Conservation (phyloP, 1,140 invertebrate genomes). For the Telenomus remus region DNA sequence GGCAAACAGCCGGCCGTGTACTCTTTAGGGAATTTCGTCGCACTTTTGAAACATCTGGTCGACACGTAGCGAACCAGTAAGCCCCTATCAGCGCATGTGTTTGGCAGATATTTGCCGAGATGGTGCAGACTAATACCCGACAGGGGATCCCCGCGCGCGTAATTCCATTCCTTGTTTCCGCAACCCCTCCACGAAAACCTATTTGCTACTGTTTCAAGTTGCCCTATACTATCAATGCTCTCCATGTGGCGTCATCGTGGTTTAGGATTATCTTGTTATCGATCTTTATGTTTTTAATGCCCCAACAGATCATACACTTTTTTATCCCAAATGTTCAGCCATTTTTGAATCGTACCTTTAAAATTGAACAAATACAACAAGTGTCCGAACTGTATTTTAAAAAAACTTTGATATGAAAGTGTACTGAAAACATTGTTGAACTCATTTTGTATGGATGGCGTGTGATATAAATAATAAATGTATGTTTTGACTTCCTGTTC, state of each 20-base stretch:
- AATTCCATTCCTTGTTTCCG: constrained; percentile 42
- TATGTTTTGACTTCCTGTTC: constrained; percentile 26
- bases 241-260: constrained; percentile 20
- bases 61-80: constrained; percentile 59
- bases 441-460: constrained; percentile 3
- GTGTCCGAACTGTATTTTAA: too few relatives aligned
- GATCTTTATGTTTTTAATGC: constrained; percentile 5
- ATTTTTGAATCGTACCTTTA: too few relatives aligned
- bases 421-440: too few relatives aligned
- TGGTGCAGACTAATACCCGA: constrained; percentile 38
- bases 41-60: constrained; percentile 67
- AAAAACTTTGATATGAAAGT: too few relatives aligned
- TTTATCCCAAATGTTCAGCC: too few relatives aligned
- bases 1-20: constrained; percentile 31
- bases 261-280: constrained; percentile 12
- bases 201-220: constrained; percentile 39
- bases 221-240: constrained; percentile 44
- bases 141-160: constrained; percentile 36
- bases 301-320: too few relatives aligned
- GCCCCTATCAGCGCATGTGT: constrained; percentile 70
- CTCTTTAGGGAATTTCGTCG: constrained; percentile 67
- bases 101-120: constrained; percentile 65
- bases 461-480: constrained; percentile 12
- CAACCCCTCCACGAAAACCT: constrained; percentile 29
- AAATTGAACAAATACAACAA: too few relatives aligned